Conservation (phyloP, 1,140 invertebrate genomes). For the Neodiprion fabricii region DNA sequence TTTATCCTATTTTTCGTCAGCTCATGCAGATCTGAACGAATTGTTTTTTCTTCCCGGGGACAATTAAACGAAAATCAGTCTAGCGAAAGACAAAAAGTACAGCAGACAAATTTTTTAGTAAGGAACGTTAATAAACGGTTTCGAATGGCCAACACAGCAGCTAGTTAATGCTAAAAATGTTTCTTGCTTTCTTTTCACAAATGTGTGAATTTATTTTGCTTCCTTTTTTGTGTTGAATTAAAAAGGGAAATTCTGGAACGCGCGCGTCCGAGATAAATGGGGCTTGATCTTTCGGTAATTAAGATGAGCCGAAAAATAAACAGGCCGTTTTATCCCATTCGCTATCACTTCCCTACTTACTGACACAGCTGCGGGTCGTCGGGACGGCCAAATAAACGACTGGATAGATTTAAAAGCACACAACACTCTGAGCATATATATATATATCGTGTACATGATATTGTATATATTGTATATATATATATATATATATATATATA, state of each 20-base stretch:
- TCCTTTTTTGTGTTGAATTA: background rate
- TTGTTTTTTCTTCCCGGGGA: constrained; percentile 5
- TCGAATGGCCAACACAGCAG: too few species aligned
- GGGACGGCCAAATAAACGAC: constrained; percentile 49
- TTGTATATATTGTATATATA: background rate
- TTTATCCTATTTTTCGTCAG: too few species aligned
- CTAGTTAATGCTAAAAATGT: background rate
- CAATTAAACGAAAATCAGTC: constrained; percentile 50
- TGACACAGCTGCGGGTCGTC: constrained; percentile 46
- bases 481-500: background rate
- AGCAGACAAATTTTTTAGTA: too few species aligned
- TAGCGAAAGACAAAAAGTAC: background rate
- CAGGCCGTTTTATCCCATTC: constrained; percentile 29
- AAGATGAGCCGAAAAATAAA: constrained; percentile 50
- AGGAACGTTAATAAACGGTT: too few species aligned
- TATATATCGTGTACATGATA: background rate
- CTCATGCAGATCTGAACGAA: background rate
- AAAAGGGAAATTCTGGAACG: background rate
- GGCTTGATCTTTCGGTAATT: constrained; percentile 58
- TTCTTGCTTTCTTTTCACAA: background rate
- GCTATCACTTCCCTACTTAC: constrained; percentile 11
- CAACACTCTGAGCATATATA: constrained; percentile 26
- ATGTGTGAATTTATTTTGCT: too few species aligned
- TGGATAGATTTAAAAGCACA: constrained; percentile 46
- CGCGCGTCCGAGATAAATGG: constrained; percentile 37